Evolutionary conservation across 2,888 invertebrate genomes (phyloP), one percentile per base, ranked within the genome.

Genomic region (Temnothorax ravouxi): DNA sequence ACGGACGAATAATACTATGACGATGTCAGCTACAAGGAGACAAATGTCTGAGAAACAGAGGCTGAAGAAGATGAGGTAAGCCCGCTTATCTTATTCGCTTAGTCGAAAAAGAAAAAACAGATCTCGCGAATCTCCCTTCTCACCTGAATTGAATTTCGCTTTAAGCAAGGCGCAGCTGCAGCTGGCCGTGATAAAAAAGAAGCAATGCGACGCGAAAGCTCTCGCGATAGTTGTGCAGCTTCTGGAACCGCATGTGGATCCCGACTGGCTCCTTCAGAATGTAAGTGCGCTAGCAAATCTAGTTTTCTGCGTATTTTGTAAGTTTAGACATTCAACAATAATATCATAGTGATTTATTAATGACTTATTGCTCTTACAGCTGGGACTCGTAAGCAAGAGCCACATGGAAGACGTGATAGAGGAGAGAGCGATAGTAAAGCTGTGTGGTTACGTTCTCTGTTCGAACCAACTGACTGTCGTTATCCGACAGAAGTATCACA

Each of bases 371-470:
- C 47, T 52, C 66, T 86, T 90, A 9, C 90, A 98, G 96, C 95
- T 98, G 66, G 95, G 96, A 71, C 96, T 96, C 88, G 97, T 98
- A 69, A 97, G 97, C 92, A 97, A 96, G 91, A 95, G 95, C 66
- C 97, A 98, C 93, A 98, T 98, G 93, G 97, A 97, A 89, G 99
- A 99, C 94, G 95, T 98, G 18, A 96, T 97, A 5, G 98, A 98
- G 94, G 99, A 99, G 95, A 95, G 99, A 91, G 96, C 97, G 18
- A 97, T 99, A 72, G 95, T 95, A 13, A 97, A 97, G 90, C 89
- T 97, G 0, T 99, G 99, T 95, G 99, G 99, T 2, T 99, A 98
- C 95, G 97, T 98, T 0, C 92, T 98, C 11, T 99, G 99, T 94
- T 94, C 95, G 3, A 96, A 96, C 69, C 88, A 94, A 1, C 93